phyloP scores from a whole-genome alignment of 2,797 vertebrate species.

The Eulemur rubriventer region DNA sequence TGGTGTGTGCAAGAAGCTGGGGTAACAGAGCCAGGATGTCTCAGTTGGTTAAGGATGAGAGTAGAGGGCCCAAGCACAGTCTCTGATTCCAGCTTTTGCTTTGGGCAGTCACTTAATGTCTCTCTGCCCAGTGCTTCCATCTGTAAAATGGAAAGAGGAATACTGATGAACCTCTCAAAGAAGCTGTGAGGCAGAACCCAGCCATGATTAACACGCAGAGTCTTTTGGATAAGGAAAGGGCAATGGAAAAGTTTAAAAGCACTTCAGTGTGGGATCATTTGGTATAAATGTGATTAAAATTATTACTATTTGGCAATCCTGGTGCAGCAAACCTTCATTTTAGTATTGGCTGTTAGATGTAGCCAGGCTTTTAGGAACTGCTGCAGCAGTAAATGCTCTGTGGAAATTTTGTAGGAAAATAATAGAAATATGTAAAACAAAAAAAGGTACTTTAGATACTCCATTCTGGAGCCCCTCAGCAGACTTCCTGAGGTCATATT shows the following conservation, averaged over 20 bases:
- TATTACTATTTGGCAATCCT: conserved; percentile 39
- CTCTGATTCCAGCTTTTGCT: neutral
- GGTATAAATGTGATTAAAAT: conserved; percentile 30
- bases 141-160: conserved; percentile 53
- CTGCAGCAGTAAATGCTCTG: neutral
- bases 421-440: neutral
- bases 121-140: neutral
- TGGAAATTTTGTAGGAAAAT: conserved; percentile 18
- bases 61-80: neutral
- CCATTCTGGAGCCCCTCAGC: neutral
- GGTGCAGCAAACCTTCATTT: neutral
- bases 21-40: conserved; percentile 49
- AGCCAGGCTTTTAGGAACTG: neutral
- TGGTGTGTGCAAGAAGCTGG: neutral
- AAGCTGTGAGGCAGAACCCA: conserved; percentile 46
- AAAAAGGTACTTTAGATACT: neutral
- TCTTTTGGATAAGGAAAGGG: conserved; percentile 14
- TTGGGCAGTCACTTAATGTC: neutral
- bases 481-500: neutral
- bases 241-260: conserved; percentile 49
- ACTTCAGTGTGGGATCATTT: conserved; percentile 15
- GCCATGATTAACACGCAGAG: neutral
- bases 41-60: conserved; percentile 45
- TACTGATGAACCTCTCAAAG: conserved; percentile 24
- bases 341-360: neutral